Conservation (phyloP, 2,888 invertebrate genomes). For the Scelioninae gen. 1 region DNA sequence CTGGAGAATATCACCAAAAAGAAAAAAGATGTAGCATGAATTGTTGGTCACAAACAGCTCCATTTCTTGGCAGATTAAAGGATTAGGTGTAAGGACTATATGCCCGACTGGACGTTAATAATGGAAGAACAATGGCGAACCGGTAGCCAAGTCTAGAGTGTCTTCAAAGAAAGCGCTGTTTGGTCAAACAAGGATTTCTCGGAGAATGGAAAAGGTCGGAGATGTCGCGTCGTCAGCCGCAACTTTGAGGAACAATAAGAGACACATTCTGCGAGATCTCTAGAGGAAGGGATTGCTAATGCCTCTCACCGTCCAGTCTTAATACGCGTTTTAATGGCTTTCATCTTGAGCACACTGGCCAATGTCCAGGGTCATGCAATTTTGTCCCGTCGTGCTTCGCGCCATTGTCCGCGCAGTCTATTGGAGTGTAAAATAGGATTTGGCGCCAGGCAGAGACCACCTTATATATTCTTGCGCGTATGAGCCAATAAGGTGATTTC, state of each 20-base stretch:
- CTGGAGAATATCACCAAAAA: no score
- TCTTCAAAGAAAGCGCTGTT: conserved; percentile 74
- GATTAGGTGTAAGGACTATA: conserved; percentile 82
- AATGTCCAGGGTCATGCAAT: no score
- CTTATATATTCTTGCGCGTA: conserved; percentile 8
- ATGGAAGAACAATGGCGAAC: conserved; percentile 80
- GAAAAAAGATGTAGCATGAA: no score
- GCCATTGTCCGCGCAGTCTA: no score
- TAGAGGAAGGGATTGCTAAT: no score
- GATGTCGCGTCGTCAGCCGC: conserved; percentile 32
- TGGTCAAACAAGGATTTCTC: conserved; percentile 72
- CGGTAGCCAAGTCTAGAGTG: conserved; percentile 67
- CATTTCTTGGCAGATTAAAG: conserved; percentile 82
- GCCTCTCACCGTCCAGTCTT: no score
- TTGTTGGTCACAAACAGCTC: conserved; percentile 80
- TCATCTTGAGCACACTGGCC: no score
- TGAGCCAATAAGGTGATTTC: conserved; percentile 22
- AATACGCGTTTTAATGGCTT: no score
- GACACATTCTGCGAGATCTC: no score
- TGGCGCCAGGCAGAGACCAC: conserved; percentile 55
- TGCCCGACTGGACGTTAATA: conserved; percentile 79
- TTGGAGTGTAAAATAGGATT: conserved; percentile 80
- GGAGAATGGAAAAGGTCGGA: conserved; percentile 58
- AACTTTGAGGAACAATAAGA: conserved; percentile 40
- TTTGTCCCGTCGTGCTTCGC: no score